Evolutionary conservation across 2,888 invertebrate genomes (phyloP).

Genomic region (Nephrotoma flavescens): DNA sequence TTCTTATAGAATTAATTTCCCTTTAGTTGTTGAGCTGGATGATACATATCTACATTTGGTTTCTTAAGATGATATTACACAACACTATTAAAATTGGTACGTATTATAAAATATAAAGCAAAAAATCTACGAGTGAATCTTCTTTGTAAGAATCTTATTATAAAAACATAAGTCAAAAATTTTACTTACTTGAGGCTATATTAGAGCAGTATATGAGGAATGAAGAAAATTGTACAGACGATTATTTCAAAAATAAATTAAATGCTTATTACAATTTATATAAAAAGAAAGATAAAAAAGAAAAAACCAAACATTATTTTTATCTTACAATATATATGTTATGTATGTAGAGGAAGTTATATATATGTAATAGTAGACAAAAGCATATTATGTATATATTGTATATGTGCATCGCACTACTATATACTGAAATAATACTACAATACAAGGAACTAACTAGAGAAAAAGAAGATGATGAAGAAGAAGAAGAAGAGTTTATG

Average conservation of each 20-base stretch:
- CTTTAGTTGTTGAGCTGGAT: background rate
- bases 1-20: background rate
- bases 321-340: background rate
- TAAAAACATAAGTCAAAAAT: background rate
- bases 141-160: background rate
- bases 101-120: background rate
- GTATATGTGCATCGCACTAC: background rate
- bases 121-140: background rate
- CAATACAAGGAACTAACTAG: background rate
- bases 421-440: background rate
- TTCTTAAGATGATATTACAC: background rate
- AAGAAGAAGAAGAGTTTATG: background rate
- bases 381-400: background rate
- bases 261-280: background rate
- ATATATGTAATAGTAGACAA: background rate
- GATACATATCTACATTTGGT: background rate
- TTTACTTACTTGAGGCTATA: background rate
- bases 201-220: background rate
- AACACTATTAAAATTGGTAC: background rate
- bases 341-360: background rate
- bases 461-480: background rate
- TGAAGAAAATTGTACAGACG: background rate
- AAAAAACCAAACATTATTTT: background rate
- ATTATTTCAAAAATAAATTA: background rate
- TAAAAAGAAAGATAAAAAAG: background rate